Conservation (phyloP, 2,797 vertebrate genomes). For the Mus minutoides region DNA sequence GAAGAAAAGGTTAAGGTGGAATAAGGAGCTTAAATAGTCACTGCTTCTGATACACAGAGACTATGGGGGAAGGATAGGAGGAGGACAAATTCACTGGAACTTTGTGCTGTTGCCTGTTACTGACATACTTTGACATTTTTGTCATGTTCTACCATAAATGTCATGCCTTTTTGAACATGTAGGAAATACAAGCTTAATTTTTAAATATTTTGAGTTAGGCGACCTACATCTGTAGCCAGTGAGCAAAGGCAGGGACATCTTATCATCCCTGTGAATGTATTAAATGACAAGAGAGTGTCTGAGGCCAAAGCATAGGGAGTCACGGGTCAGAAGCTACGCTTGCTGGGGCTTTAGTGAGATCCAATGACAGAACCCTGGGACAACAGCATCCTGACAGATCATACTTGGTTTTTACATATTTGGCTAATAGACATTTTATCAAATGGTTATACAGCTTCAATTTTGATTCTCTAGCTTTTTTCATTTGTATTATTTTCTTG, state of each 20-base stretch:
- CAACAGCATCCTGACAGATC: constrained; percentile 40
- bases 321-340: not conserved
- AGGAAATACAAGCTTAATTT: constrained; percentile 55
- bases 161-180: not conserved
- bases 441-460: not conserved
- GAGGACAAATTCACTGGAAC: constrained; percentile 22
- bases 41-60: not conserved
- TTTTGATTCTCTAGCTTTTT: not conserved
- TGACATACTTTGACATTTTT: not conserved
- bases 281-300: constrained; percentile 42
- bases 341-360: constrained; percentile 53
- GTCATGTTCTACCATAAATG: not conserved
- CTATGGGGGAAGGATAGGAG: not conserved
- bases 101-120: not conserved
- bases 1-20: not conserved
- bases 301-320: not conserved
- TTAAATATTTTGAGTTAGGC: constrained; percentile 11
- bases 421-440: not conserved
- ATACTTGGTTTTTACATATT: not conserved
- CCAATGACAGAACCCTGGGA: constrained; percentile 10
- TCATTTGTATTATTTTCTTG: not conserved
- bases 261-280: constrained; percentile 11
- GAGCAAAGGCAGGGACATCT: not conserved
- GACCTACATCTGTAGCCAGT: not conserved
- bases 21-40: not conserved